Conservation (phyloP, 2,888 invertebrate genomes). For the Eupithecia centaureata region DNA sequence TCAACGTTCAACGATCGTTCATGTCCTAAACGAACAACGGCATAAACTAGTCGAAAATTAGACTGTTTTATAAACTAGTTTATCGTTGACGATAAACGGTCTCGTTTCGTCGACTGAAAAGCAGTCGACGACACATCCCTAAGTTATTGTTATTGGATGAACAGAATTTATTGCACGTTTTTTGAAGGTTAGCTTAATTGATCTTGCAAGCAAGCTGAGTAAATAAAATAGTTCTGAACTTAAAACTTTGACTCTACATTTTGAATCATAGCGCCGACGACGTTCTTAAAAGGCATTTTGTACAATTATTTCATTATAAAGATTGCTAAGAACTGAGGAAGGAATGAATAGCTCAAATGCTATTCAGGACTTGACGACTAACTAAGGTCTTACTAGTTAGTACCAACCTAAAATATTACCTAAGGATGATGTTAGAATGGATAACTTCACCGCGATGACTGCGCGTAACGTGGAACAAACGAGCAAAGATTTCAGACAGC, state of each 20-base stretch:
- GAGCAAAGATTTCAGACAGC: slow-evolving; percentile 32
- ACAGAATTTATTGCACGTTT: slow-evolving; percentile 18
- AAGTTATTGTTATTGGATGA: slow-evolving; percentile 24
- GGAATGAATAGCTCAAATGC: neutral
- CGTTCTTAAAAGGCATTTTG: neutral
- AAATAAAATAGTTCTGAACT: neutral
- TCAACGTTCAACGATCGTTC: too few species aligned
- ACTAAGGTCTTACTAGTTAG: neutral
- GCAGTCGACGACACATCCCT: too few species aligned
- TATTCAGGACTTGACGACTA: neutral
- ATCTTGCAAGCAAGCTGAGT: neutral
- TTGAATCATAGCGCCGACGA: neutral
- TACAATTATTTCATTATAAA: neutral
- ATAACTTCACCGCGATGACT: slow-evolving; percentile 38
- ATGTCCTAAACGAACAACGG: too few species aligned
- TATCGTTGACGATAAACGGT: too few species aligned
- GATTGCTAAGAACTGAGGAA: neutral
- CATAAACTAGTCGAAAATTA: too few species aligned
- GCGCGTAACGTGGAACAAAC: slow-evolving; percentile 37
- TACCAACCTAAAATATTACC: too few species aligned
- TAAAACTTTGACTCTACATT: neutral
- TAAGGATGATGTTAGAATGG: slow-evolving; percentile 27
- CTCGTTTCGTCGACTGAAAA: too few species aligned
- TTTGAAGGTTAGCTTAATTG: slow-evolving; percentile 18
- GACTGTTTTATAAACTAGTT: too few species aligned